Conservation (phyloP, 2,888 invertebrate species). For the Entomobrya proxima region DNA sequence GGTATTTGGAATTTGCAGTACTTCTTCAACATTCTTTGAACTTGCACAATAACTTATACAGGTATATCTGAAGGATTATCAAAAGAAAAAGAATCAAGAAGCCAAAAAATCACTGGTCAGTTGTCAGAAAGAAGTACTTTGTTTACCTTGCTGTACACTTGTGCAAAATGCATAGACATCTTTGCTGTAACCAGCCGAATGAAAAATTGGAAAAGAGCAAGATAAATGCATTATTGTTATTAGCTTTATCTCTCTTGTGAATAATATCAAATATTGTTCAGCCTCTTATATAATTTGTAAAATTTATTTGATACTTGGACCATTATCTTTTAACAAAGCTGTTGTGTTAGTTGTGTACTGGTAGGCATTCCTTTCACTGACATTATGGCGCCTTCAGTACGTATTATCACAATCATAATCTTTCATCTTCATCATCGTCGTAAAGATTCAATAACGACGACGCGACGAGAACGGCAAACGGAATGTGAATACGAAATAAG, state of each 20-base stretch:
- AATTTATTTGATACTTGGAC: conserved; percentile 38
- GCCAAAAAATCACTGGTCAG: neutral
- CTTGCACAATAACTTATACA: conserved; percentile 8
- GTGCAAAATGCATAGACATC: neutral
- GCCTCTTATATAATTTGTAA: conserved; percentile 32
- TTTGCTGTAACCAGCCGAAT: neutral
- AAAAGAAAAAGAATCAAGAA: neutral
- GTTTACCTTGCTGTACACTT: neutral
- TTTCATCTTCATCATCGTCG: conserved; percentile 43
- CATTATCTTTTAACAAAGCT: conserved; percentile 24
- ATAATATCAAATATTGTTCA: conserved; percentile 26
- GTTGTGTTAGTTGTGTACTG: neutral
- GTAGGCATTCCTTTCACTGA: conserved; percentile 43
- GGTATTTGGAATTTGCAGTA: conserved; percentile 18
- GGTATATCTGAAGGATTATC: neutral
- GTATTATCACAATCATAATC: conserved; percentile 31
- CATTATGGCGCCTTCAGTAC: conserved; percentile 32
- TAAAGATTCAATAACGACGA: conserved; percentile 45
- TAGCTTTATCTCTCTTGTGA: conserved; percentile 6
- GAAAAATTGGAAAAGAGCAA: conserved; percentile 32
- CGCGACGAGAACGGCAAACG: conserved; percentile 13
- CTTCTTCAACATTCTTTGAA: neutral
- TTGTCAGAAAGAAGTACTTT: neutral
- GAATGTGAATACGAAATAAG: conserved; percentile 17
- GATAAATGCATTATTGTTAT: conserved; percentile 24